These are phyloP conservation scores for Elaeidobius kamerunicus DNA, from an alignment of 2,888 invertebrate genomes.

Conservation along the genomic window DNA sequence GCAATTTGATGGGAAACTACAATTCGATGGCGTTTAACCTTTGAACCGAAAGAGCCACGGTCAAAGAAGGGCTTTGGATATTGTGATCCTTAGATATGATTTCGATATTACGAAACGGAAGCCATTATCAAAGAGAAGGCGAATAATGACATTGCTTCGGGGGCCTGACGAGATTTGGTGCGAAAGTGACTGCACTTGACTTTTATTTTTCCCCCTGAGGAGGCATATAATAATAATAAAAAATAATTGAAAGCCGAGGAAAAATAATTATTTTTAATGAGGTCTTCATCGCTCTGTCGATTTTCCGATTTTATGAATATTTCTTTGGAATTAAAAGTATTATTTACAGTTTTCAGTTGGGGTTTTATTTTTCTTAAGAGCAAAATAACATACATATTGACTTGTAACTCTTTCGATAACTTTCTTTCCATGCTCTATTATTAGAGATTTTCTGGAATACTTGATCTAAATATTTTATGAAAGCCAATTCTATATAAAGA, in stretches of 20 bases:
- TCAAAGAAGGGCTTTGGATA: constrained; percentile 41
- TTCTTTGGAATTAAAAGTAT: too few species aligned
- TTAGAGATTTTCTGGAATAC: too few species aligned
- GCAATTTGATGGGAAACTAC: constrained; percentile 12
- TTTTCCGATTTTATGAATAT: too few species aligned
- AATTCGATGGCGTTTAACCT: constrained; percentile 29
- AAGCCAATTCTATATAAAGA: too few species aligned
- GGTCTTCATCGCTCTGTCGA: not conserved
- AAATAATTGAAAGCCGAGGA: constrained; percentile 17
- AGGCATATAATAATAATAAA: constrained; percentile 17
- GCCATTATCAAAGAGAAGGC: constrained; percentile 41
- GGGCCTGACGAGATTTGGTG: constrained; percentile 25
- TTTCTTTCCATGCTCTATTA: too few species aligned
- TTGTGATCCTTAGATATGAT: constrained; percentile 44
- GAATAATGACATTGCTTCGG: constrained; percentile 40
- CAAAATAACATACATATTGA: too few species aligned
- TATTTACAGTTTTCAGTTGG: too few species aligned
- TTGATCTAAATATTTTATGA: too few species aligned
- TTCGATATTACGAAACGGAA: constrained; percentile 41
- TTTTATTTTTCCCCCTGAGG: constrained; percentile 21
- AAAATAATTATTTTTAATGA: constrained; percentile 16
- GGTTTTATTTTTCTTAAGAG: too few species aligned
- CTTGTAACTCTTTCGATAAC: too few species aligned
- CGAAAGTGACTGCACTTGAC: constrained; percentile 28
- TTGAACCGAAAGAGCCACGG: constrained; percentile 33